A percentile compares a stretch with the other conserved stretches of the same genome.
phyloP scores from a whole-genome alignment of 2,797 vertebrate species.

The Allobates femoralis region DNA sequence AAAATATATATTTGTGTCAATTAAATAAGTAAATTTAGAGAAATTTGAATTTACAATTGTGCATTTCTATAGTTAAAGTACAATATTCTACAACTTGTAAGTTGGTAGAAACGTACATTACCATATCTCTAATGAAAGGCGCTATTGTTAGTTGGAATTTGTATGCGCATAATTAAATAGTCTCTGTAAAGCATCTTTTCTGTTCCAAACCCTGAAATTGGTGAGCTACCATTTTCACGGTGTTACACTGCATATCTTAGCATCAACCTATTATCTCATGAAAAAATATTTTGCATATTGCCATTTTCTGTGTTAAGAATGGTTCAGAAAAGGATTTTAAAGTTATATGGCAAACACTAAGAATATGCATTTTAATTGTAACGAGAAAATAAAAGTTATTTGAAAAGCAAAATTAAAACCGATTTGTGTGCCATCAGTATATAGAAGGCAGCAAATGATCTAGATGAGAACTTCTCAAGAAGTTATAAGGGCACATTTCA shows the following conservation, averaged over 20 bases:
- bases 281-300: background rate
- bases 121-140: conserved; percentile 31
- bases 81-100: background rate
- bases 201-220: background rate
- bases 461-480: too few species aligned
- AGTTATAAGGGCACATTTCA: too few species aligned
- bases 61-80: background rate
- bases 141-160: conserved; percentile 23
- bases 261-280: background rate
- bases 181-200: conserved; percentile 28
- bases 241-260: background rate
- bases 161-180: conserved; percentile 39
- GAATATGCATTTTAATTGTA: background rate
- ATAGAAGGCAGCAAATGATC: too few species aligned
- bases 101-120: conserved; percentile 23
- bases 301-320: background rate
- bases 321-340: background rate
- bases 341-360: too few species aligned
- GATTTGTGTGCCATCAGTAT: too few species aligned
- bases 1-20: background rate
- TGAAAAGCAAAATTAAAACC: too few species aligned
- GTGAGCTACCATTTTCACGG: conserved; percentile 13
- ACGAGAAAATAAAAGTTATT: background rate
- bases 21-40: background rate
- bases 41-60: conserved; percentile 33